Evolutionary conservation across 2,797 vertebrate genomes (phyloP).

Genomic region (Passerculus sandwichensis): DNA sequence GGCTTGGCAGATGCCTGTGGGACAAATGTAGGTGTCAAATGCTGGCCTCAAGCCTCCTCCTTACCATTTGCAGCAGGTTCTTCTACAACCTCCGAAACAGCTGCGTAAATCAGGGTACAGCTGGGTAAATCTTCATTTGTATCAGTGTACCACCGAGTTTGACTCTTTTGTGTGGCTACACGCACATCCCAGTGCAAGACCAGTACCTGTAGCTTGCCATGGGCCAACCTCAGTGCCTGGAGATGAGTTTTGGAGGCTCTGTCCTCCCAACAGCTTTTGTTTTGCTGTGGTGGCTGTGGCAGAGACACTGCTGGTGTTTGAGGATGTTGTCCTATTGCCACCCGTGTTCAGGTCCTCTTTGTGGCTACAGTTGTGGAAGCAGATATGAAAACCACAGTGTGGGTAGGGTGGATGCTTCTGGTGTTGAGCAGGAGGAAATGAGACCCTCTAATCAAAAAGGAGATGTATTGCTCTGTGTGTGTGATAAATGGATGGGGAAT

Average conservation of each 20-base stretch:
- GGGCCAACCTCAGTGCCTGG: neutral
- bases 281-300: neutral
- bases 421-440: neutral
- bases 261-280: neutral
- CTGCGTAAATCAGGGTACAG: neutral
- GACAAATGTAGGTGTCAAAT: neutral
- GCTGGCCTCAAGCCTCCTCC: neutral
- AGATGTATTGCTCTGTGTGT: fast-evolving
- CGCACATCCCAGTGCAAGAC: fast-evolving
- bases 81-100: neutral
- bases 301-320: neutral
- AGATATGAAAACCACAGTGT: neutral
- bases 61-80: neutral
- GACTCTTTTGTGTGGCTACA: neutral
- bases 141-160: neutral
- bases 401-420: neutral
- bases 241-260: neutral
- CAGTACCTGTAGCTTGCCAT: neutral
- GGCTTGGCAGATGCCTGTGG: neutral
- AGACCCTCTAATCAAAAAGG: neutral
- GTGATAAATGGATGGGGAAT: neutral
- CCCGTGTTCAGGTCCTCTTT: neutral
- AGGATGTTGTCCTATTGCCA: neutral
- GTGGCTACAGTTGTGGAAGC: fast-evolving
- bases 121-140: neutral